Percentiles rank a stretch among this genome's conserved stretches.
Evolutionary conservation across 2,113 vertebrate species (phyloP).

Genomic region (Grammomys dolichurus): DNA sequence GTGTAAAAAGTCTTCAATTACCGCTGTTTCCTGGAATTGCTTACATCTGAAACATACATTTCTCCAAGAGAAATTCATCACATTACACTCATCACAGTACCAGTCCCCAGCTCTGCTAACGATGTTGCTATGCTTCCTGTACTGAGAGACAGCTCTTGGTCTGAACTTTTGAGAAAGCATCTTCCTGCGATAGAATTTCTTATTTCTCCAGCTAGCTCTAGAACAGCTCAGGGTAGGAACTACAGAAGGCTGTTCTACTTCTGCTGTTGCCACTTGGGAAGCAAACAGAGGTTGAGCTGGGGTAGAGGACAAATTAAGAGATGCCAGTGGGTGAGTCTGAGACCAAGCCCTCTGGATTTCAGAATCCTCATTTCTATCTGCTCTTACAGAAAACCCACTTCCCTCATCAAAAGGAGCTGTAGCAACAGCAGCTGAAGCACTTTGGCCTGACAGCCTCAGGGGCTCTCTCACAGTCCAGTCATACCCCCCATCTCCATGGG

Average conservation of each 20-base stretch:
- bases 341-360: background rate
- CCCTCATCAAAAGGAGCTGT: background rate
- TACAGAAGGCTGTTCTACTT: background rate
- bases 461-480: accelerated
- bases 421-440: too few species aligned
- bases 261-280: background rate
- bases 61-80: slow-evolving; percentile 34
- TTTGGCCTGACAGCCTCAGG: background rate
- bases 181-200: background rate
- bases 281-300: background rate
- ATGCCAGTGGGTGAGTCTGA: background rate
- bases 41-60: slow-evolving; percentile 53
- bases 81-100: background rate
- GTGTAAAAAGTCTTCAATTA: background rate
- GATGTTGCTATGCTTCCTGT: accelerated
- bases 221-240: background rate
- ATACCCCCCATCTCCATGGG: background rate
- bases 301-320: background rate
- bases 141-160: accelerated
- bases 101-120: background rate
- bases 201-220: background rate
- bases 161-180: background rate
- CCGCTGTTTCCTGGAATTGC: accelerated
- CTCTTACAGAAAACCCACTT: background rate
- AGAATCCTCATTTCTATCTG: background rate